Evolutionary conservation across 2,888 invertebrate genomes (phyloP), one percentile per base, ranked within the genome.

Genomic region (Copidosoma aretas): DNA sequence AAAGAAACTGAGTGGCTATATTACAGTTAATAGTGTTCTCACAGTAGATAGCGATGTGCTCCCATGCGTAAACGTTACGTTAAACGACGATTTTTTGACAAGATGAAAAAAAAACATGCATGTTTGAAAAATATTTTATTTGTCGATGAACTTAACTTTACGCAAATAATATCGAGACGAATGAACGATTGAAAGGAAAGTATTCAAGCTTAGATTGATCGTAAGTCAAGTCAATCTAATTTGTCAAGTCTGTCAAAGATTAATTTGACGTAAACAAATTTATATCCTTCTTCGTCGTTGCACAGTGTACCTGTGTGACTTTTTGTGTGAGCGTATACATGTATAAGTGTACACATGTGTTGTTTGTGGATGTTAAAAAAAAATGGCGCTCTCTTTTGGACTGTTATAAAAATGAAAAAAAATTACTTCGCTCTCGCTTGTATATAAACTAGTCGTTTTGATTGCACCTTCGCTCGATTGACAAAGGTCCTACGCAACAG

Each of bases 401-500:
- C 43, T 24, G 14, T 32, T 25, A 32, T 32, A 32, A 32, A 32
- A n/a, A n/a, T n/a, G n/a, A n/a, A n/a, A n/a, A 32, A 32, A 32
- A 32, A 32, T 32, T 8, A 5, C 32, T 32, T 32, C 32, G 32
- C 32, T 32, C 32, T 32, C 32, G 32, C 8, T 8, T 8, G 8
- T 68, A 63, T 64, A 69, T 60, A 67, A 69, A 67, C 71, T 66
- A 64, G 56, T 56, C 59, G 53, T 67, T 63, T 25, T 32, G 8
- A 22, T 68, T 58, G 57, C 64, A 71, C 60, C 67, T 61, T 51
- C 46, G 46, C 43, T 61, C 66, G 60, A 68, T 71, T 66, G 58
- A 71, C 68, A 71, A 68, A 71, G 68, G 68, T 71, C 71, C 71
- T 71, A 66, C 68, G 66, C 54, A 69, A 67, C 61, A 71, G 59